phyloP scores from a whole-genome alignment of 2,797 vertebrate species.

The Cossypha heuglini region DNA sequence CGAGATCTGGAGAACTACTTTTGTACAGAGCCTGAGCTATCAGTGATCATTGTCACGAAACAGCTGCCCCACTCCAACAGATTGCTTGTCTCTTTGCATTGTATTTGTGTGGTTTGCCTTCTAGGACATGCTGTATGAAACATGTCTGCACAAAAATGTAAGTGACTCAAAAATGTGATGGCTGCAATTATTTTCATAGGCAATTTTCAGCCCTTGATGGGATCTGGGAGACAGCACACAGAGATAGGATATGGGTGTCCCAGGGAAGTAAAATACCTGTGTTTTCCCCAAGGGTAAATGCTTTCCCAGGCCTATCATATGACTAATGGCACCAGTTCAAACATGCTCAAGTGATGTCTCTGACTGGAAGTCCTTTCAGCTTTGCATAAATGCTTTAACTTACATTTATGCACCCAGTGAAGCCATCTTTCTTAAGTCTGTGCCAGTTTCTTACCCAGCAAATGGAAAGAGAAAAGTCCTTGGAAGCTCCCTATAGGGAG shows the following conservation, averaged over 20 bases:
- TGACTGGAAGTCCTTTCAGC: neutral
- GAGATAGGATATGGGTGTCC: neutral
- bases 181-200: neutral
- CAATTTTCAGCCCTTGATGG: neutral
- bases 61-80: neutral
- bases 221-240: neutral
- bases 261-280: neutral
- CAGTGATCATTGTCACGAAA: neutral
- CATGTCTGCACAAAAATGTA: neutral
- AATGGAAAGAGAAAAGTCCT: neutral
- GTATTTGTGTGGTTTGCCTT: conserved; percentile 36
- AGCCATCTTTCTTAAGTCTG: neutral
- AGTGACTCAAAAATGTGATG: neutral
- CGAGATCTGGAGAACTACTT: neutral
- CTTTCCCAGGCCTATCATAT: neutral
- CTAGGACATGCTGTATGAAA: neutral
- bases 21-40: neutral
- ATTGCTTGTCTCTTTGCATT: conserved; percentile 39
- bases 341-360: neutral
- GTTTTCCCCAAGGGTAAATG: neutral
- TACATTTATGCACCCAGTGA: neutral
- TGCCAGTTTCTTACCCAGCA: neutral
- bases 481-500: neutral
- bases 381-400: neutral
- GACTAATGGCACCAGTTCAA: neutral